Base-by-base conservation (phyloP, 2,888 invertebrate species). In the Meta bourneti region DNA sequence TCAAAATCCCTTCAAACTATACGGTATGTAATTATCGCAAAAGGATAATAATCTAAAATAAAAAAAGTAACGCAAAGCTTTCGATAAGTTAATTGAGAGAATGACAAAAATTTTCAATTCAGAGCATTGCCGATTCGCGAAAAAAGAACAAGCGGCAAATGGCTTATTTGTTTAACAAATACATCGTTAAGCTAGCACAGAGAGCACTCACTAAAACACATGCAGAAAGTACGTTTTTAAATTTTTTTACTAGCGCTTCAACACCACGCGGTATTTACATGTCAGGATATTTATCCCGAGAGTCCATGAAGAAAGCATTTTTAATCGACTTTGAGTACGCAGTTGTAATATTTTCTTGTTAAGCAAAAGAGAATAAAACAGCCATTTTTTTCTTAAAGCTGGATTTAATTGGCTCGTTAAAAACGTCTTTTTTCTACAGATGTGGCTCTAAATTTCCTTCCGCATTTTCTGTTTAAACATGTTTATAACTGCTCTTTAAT, bases 371-470 rank as follows among this genome's bases (percentile, higher is more conserved):
- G 19, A 20, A 13, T 19, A 69, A 34, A 69, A 61, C 52, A 48
- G 8, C 34, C 34, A 48, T 54, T 81, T 79, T 81, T 54, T 81
- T 81, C 69, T 6, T 69, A 69, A 69, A 81, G n/a, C 80, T 81
- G 34, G 20, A n/a, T 48, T 69, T 81, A 81, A 81, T 81, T 81
- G 80, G 69, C 54, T 81, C 80, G 61, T 81, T 81, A 81, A 69
- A 81, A 81, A 4, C 19, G 7, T 6, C n/a, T 78, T 78, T 78
- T 61, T 61, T 34, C n/a, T 78, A 9, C 6, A 52, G 51, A 78
- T 52, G 78, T 9, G 19, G 49, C 52, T 78, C 51, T 78, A 78
- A 78, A 51, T 78, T 78, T 51, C 19, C 78, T n/a, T n/a, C 61
- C 51, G 78, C 49, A 78, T 51, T 78, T 70, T 69, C 34, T 81